phyloP scores from a whole-genome alignment of 2,888 invertebrate genomes.

The Heliconius ethilla region DNA sequence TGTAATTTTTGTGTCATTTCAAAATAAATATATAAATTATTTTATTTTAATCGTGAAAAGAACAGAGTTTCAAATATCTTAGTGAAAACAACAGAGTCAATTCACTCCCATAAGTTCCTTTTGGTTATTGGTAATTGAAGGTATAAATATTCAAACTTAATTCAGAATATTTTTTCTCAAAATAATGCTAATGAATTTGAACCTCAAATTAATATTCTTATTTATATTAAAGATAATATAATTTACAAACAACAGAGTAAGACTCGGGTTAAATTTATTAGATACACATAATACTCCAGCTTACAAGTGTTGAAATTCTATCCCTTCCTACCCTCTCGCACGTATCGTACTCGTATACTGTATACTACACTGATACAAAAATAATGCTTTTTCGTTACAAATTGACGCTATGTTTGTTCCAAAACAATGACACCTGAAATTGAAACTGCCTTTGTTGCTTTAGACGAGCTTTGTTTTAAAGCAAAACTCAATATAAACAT shows the following conservation, averaged over 20 bases:
- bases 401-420: not conserved
- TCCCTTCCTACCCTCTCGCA: no score
- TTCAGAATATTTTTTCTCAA: not conserved
- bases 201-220: no score
- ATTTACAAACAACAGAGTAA: no score
- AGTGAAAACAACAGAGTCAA: not conserved
- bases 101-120: not conserved
- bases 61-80: no score
- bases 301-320: no score
- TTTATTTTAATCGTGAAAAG: no score
- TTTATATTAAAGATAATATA: no score
- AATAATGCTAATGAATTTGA: no score
- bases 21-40: no score
- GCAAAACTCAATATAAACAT: not conserved
- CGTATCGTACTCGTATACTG: not conserved
- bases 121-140: not conserved
- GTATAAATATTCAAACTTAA: not conserved
- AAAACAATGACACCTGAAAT: constrained; percentile 4
- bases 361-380: not conserved
- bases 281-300: no score
- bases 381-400: not conserved
- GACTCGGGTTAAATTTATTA: no score
- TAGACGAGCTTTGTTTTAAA: constrained; percentile 9
- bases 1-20: not conserved
- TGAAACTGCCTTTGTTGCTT: constrained; percentile 7